phyloP scores from a whole-genome alignment of 2,113 vertebrate genomes.

The Falco punctatus region DNA sequence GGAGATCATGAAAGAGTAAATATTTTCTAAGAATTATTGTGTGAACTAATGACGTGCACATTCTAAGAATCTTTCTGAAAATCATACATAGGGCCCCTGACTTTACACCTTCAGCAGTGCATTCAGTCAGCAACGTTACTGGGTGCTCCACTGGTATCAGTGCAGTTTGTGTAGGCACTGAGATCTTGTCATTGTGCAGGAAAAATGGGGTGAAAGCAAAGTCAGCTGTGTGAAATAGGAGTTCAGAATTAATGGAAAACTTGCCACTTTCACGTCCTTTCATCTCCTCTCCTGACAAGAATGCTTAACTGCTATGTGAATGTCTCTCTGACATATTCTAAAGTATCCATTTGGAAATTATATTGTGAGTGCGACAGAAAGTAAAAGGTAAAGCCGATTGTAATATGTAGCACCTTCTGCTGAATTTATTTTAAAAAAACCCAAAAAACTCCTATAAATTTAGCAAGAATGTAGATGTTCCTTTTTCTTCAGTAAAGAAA shows the following conservation, averaged over 20 bases:
- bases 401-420: background rate
- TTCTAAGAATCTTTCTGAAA: background rate
- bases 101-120: background rate
- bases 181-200: background rate
- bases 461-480: background rate
- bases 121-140: background rate
- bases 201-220: background rate
- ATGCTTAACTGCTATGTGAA: background rate
- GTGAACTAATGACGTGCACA: background rate
- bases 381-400: background rate
- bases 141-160: background rate
- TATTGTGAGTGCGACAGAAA: background rate
- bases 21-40: background rate
- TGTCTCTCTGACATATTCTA: background rate
- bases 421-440: background rate
- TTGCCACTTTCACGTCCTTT: background rate
- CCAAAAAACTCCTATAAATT: background rate
- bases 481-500: background rate
- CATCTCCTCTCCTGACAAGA: background rate
- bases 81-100: background rate
- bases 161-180: background rate
- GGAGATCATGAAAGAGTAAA: background rate
- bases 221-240: background rate
- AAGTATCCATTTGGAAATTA: background rate
- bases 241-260: background rate